Conservation (phyloP, 2,113 vertebrate genomes). For the Zingel zingel region DNA sequence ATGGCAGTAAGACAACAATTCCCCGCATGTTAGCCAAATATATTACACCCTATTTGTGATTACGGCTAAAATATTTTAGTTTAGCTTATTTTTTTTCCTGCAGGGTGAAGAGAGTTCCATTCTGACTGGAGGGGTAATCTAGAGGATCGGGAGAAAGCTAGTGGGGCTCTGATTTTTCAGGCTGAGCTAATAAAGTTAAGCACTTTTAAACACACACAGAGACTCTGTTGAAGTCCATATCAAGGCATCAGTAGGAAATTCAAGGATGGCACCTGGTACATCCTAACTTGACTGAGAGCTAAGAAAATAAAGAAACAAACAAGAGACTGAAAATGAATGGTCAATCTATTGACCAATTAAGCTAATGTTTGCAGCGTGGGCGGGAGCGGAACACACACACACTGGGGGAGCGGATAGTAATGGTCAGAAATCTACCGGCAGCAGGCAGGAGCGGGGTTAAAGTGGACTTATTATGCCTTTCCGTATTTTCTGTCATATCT, state of each 20-base stretch:
- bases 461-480: too few relatives aligned
- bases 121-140: neutral
- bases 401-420: too few relatives aligned
- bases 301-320: neutral
- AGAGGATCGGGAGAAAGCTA: neutral
- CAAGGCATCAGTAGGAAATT: neutral
- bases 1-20: slow-evolving; percentile 23
- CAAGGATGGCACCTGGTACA: neutral
- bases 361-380: too few relatives aligned
- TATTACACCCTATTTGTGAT: neutral
- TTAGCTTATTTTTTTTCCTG: neutral
- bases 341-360: too few relatives aligned
- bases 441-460: too few relatives aligned
- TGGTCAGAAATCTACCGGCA: too few relatives aligned
- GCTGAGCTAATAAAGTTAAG: neutral
- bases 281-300: neutral
- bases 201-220: neutral
- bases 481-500: too few relatives aligned
- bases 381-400: too few relatives aligned
- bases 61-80: neutral
- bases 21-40: slow-evolving; percentile 1
- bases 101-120: neutral
- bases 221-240: neutral
- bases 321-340: too few relatives aligned
- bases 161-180: neutral